Evolutionary conservation across 2,113 vertebrate species (phyloP).

Genomic region (Silurus glanis): DNA sequence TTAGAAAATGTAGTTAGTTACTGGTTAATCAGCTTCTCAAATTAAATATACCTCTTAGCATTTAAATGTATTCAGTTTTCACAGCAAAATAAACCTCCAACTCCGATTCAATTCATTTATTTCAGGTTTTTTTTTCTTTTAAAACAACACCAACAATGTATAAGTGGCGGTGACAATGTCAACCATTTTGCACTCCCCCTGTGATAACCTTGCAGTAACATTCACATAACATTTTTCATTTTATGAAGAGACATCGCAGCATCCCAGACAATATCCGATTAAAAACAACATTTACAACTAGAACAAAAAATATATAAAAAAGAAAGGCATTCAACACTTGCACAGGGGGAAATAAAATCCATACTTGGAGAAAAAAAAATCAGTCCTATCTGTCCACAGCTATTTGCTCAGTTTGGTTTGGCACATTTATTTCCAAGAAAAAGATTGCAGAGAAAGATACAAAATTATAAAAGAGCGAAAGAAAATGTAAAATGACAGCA

Average conservation of each 20-base stretch:
- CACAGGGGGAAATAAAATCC: slow-evolving; percentile 37
- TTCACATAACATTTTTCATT: slow-evolving; percentile 49
- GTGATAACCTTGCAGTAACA: slow-evolving; percentile 53
- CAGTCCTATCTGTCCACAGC: slow-evolving; percentile 25
- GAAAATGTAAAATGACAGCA: neutral
- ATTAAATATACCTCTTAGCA: neutral
- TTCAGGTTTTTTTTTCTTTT: slow-evolving; percentile 44
- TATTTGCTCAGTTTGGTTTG: slow-evolving; percentile 32
- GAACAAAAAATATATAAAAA: slow-evolving; percentile 32
- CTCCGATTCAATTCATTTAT: slow-evolving; percentile 54
- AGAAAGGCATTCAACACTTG: slow-evolving; percentile 48
- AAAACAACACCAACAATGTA: slow-evolving; percentile 58
- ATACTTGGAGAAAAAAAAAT: slow-evolving; percentile 24
- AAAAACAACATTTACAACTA: slow-evolving; percentile 44
- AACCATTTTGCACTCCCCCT: slow-evolving; percentile 50
- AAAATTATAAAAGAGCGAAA: neutral
- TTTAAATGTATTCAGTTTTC: neutral
- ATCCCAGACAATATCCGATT: slow-evolving; percentile 49
- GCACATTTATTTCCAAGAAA: slow-evolving; percentile 26
- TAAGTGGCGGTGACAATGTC: slow-evolving; percentile 53
- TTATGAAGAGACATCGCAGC: slow-evolving; percentile 51
- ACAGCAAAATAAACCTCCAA: slow-evolving; percentile 4
- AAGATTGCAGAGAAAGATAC: slow-evolving; percentile 12
- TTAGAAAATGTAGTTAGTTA: neutral
- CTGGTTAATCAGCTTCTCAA: neutral